Conservation (phyloP, 2,888 invertebrate genomes). For the Cosmia pyralina region DNA sequence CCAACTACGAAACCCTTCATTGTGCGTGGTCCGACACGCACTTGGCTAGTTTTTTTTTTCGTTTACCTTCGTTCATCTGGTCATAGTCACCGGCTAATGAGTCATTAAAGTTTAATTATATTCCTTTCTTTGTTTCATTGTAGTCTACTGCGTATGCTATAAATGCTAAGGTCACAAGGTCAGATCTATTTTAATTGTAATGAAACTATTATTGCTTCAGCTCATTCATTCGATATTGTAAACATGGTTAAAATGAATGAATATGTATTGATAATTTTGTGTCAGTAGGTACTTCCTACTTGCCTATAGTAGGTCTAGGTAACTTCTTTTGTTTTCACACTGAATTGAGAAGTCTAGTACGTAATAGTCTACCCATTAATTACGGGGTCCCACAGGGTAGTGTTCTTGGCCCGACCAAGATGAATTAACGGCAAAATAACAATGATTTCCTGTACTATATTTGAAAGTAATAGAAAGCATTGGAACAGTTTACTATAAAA, state of each 20-base stretch:
- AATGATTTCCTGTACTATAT: background rate
- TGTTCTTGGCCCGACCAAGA: background rate
- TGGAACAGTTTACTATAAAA: background rate
- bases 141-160: conserved; percentile 1
- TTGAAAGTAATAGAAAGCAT: background rate
- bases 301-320: background rate
- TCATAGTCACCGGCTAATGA: background rate
- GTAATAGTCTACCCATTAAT: background rate
- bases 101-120: conserved; percentile 17
- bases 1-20: too few relatives aligned
- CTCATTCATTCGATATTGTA: conserved; percentile 33
- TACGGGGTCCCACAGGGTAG: conserved; percentile 1
- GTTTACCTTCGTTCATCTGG: background rate
- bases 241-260: conserved; percentile 2
- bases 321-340: background rate
- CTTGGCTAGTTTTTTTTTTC: too few relatives aligned
- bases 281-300: conserved; percentile 1
- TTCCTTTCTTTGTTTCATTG: conserved; percentile 15
- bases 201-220: conserved; percentile 12
- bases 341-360: background rate
- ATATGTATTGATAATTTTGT: conserved; percentile 14
- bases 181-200: conserved; percentile 41
- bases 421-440: background rate
- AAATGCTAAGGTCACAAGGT: conserved; percentile 10
- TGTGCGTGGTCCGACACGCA: too few relatives aligned